phyloP scores from a whole-genome alignment of 2,113 vertebrate species.

The Gorsachius goisagi region DNA sequence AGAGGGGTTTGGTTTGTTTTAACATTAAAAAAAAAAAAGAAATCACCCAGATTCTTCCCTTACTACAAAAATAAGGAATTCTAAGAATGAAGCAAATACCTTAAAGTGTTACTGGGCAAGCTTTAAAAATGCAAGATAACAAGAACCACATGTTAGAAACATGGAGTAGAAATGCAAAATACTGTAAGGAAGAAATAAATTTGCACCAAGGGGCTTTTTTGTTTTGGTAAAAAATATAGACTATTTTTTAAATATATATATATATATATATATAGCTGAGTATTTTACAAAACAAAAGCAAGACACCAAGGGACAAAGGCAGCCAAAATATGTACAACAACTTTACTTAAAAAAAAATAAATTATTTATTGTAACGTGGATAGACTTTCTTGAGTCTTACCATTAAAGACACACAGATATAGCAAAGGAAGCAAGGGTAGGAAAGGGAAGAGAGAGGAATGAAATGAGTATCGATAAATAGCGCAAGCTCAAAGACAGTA shows the following conservation, averaged over 20 bases:
- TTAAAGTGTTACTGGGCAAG: conserved; percentile 88
- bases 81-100: conserved; percentile 82
- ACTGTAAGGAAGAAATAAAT: conserved; percentile 71
- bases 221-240: conserved; percentile 60
- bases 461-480: conserved; percentile 78
- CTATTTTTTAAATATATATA: neutral
- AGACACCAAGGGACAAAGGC: conserved; percentile 84
- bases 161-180: conserved; percentile 72
- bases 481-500: conserved; percentile 79
- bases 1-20: neutral
- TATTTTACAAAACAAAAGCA: conserved; percentile 81
- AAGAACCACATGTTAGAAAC: conserved; percentile 80
- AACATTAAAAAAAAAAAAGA: neutral
- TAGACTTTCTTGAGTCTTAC: conserved; percentile 92
- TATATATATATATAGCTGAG: conserved; percentile 37
- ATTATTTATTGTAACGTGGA: conserved; percentile 88
- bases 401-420: conserved; percentile 90
- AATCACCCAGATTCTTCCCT: conserved; percentile 79
- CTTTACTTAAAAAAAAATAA: conserved; percentile 74
- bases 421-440: conserved; percentile 86
- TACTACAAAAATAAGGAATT: conserved; percentile 74
- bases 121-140: conserved; percentile 87
- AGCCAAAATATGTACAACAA: conserved; percentile 84
- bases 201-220: conserved; percentile 60
- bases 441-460: conserved; percentile 86